phyloP scores from a whole-genome alignment of 2,888 invertebrate genomes.

The Limulus polyphemus region DNA sequence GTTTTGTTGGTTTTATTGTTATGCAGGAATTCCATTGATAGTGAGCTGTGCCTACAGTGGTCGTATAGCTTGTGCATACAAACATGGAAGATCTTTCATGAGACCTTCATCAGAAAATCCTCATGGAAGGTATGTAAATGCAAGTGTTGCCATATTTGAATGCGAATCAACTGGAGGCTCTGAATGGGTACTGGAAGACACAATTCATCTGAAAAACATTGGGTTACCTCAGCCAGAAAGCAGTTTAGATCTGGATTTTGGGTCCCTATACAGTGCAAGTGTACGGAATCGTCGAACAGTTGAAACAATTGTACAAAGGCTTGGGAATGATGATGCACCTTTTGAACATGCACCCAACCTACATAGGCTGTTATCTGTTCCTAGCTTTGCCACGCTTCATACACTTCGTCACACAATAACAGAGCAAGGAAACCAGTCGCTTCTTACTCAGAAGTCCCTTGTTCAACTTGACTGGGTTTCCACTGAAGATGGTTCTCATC shows the following conservation, averaged over 20 bases:
- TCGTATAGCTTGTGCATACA: slow-evolving; percentile 92
- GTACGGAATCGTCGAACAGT: slow-evolving; percentile 24
- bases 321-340: slow-evolving; percentile 19
- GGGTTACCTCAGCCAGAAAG: slow-evolving; percentile 44
- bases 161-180: slow-evolving; percentile 93
- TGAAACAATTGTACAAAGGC: slow-evolving; percentile 20
- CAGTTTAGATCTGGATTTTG: slow-evolving; percentile 19
- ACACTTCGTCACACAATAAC: slow-evolving; percentile 74
- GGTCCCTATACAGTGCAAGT: slow-evolving; percentile 23
- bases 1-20: slow-evolving; percentile 13
- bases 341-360: slow-evolving; percentile 19
- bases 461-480: slow-evolving; percentile 98
- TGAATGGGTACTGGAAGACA: slow-evolving; percentile 85
- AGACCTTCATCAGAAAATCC: slow-evolving; percentile 60
- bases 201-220: slow-evolving; percentile 84
- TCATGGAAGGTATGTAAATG: slow-evolving; percentile 70
- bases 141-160: slow-evolving; percentile 93
- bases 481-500: slow-evolving; percentile 96
- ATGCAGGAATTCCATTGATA: slow-evolving; percentile 65
- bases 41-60: slow-evolving; percentile 97
- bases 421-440: slow-evolving; percentile 82
- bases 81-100: slow-evolving; percentile 79
- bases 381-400: slow-evolving; percentile 78
- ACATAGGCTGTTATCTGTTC: slow-evolving; percentile 61
- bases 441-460: slow-evolving; percentile 76